Evolutionary conservation across 2,113 vertebrate genomes (phyloP).

Genomic region (Anarhynchus alexandrinus): DNA sequence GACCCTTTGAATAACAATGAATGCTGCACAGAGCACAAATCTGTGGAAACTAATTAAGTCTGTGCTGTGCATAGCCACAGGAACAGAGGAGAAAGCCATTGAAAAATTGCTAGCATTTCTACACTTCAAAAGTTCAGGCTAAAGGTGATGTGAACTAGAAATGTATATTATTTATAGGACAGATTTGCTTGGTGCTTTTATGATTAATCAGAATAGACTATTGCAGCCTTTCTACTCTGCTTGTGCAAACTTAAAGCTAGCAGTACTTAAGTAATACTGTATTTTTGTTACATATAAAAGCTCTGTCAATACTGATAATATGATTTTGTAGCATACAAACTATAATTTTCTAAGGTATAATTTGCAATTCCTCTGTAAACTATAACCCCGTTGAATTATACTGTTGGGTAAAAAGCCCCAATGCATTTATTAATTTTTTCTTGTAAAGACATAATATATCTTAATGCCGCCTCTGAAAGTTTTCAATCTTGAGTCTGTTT

Average conservation of each 20-base stretch:
- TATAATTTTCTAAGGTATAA: background rate
- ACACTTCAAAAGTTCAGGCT: background rate
- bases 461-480: background rate
- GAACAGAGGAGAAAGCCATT: background rate
- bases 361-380: background rate
- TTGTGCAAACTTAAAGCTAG: background rate
- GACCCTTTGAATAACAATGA: background rate
- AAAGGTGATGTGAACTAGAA: background rate
- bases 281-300: background rate
- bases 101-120: background rate
- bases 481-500: background rate
- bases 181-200: background rate
- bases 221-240: background rate
- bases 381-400: background rate
- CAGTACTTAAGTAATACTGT: background rate
- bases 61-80: background rate
- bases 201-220: background rate
- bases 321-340: background rate
- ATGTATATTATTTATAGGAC: background rate
- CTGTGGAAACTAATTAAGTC: background rate
- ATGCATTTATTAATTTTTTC: background rate
- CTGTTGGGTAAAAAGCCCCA: background rate
- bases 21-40: background rate
- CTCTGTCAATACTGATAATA: background rate
- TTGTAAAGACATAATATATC: background rate